These are phyloP conservation scores for Chaetorhynchus papuensis DNA, from an alignment of 2,113 vertebrate species.

Conservation along the genomic window DNA sequence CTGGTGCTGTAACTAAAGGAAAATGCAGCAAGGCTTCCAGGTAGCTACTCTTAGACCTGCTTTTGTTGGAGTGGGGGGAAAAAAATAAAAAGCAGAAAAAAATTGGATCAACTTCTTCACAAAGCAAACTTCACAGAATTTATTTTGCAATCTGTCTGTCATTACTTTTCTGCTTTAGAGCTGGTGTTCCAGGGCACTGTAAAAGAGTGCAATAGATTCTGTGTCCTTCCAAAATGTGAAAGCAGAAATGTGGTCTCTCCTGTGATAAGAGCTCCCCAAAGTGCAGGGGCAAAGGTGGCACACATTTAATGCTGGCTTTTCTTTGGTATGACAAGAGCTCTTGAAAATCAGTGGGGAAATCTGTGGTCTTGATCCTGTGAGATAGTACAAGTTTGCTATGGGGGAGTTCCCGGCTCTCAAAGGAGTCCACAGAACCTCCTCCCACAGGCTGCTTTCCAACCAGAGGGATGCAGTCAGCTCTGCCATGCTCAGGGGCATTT, in stretches of 20 bases:
- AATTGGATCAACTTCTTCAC: not conserved
- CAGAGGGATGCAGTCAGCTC: not conserved
- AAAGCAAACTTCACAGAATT: not conserved
- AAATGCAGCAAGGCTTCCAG: not conserved
- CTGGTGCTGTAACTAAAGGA: not conserved
- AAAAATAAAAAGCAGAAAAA: not conserved
- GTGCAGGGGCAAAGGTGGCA: not conserved
- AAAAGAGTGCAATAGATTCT: not conserved
- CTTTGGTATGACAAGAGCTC: slow-evolving; percentile 30
- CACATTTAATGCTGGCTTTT: not conserved
- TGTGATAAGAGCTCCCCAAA: not conserved
- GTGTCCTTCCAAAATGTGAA: not conserved
- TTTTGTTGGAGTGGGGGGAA: not conserved
- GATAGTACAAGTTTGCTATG: not conserved
- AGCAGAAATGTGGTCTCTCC: not conserved
- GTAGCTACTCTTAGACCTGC: not conserved
- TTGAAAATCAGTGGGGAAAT: slow-evolving; percentile 32
- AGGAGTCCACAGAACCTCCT: not conserved
- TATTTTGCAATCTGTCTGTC: not conserved
- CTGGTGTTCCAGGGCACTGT: not conserved
- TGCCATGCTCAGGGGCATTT: not conserved
- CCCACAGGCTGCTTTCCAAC: not conserved
- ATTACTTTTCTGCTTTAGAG: not conserved
- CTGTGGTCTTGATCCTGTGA: not conserved
- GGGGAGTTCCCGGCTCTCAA: not conserved